Evolutionary conservation across 2,888 invertebrate genomes (phyloP), one percentile per base, ranked within the genome.

Genomic region (Nomada fucata): DNA sequence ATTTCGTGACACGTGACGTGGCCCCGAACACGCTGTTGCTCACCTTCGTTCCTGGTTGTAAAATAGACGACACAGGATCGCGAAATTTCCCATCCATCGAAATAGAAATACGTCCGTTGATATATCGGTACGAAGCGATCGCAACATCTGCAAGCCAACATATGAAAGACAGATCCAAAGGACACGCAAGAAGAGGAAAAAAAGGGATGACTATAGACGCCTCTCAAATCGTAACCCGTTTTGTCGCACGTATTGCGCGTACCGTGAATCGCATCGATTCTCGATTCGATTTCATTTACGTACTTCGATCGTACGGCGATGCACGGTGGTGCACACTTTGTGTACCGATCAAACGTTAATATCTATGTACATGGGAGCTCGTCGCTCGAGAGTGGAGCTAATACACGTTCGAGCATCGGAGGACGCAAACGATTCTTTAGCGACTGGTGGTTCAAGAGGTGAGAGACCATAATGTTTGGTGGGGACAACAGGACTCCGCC

Each of bases 401-500:
- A 13, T 52, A 29, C 50, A 72, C 61, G 79, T 71, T 83, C 75
- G 36, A 71, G 60, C 65, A 59, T 60, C 74, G 83, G 57, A 44
- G 64, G 69, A 82, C 76, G 81, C 15, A 74, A 83, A 78, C 87
- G 85, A 89, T 85, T 76, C 89, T 84, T 88, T 78, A 85, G 89
- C 82, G 89, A 89, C 89, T 85, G 88, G 88, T 74, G 82, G 85
- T 89, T 89, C 88, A 86, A 88, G 86, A 87, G 88, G 88, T 86
- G 86, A 88, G 88, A 86, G 86, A 88, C 85, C 79, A 88, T 73
- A 72, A 55, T 68, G 63, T 79, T 78, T 76, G 84, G 85, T 75
- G 88, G 88, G 87, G 87, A 82, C 71, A 20, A 70, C 61, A 83
- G 90, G 88, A 90, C 92, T 89, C 91, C 91, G 91, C 91, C 92